Percentiles rank a stretch among this genome's conserved stretches.
Evolutionary conservation across 2,797 vertebrate species (phyloP).

Genomic region (Selene dorsalis): DNA sequence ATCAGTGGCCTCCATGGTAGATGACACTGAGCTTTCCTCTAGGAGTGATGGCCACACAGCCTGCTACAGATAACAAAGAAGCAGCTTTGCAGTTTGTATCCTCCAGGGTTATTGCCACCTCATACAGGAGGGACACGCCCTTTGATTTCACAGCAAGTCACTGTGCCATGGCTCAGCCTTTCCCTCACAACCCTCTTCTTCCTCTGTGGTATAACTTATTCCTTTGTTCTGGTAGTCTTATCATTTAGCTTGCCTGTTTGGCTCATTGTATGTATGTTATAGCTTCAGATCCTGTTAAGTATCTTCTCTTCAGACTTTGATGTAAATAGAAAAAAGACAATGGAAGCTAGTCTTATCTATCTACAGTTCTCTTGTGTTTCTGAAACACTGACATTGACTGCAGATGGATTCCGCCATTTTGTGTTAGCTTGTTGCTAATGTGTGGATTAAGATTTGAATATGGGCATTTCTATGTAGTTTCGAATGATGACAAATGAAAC

Average conservation of each 20-base stretch:
- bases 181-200: background rate
- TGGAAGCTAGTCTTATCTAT: background rate
- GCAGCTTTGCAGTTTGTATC: slow-evolving; percentile 12
- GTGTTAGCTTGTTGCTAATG: no score
- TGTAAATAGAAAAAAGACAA: background rate
- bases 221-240: background rate
- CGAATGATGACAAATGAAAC: no score
- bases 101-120: slow-evolving; percentile 12
- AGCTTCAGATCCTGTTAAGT: background rate
- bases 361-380: background rate
- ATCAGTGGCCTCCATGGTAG: slow-evolving; percentile 37
- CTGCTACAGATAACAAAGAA: slow-evolving; percentile 34
- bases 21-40: slow-evolving; percentile 31
- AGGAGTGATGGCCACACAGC: slow-evolving; percentile 18
- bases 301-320: background rate
- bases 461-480: no score
- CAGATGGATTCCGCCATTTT: no score
- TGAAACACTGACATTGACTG: background rate
- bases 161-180: background rate
- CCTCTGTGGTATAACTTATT: background rate
- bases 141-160: slow-evolving; percentile 20
- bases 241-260: background rate
- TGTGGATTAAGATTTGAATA: no score
- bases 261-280: background rate
- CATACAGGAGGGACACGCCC: background rate